Percentiles rank a stretch among this genome's conserved stretches.
phyloP scores from a whole-genome alignment of 2,797 vertebrate species.

The Apogon hyalosoma region DNA sequence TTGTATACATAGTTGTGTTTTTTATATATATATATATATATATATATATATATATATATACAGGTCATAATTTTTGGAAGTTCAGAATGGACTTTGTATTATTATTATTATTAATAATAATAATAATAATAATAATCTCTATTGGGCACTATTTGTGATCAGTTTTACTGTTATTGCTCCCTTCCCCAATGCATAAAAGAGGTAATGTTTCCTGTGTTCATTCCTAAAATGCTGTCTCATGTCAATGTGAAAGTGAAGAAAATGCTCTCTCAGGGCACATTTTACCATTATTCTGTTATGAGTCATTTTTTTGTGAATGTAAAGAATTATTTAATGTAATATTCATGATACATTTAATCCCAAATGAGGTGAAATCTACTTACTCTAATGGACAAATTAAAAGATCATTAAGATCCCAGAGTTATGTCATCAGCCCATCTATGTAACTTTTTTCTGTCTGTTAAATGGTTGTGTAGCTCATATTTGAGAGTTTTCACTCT shows the following conservation, averaged over 20 bases:
- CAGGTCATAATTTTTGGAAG: too few relatives aligned
- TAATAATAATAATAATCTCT: not conserved
- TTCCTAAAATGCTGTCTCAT: not conserved
- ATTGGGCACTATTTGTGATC: too few relatives aligned
- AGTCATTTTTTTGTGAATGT: conserved; percentile 16
- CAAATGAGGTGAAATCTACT: conserved; percentile 12
- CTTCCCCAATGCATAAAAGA: not conserved
- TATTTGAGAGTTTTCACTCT: conserved; percentile 6
- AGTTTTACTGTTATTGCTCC: not conserved
- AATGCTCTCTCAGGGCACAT: not conserved
- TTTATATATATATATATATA: too few relatives aligned
- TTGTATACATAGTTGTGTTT: too few relatives aligned
- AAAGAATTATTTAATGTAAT: conserved; percentile 25
- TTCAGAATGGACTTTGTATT: not conserved
- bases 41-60: too few relatives aligned
- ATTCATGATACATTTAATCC: conserved; percentile 28
- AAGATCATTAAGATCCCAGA: conserved; percentile 27
- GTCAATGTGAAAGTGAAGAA: not conserved
- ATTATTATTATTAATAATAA: conserved; percentile 1
- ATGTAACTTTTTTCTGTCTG: too few relatives aligned
- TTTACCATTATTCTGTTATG: conserved; percentile 6
- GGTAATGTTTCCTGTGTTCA: not conserved
- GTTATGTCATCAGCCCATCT: not conserved
- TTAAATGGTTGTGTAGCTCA: too few relatives aligned
- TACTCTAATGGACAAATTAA: conserved; percentile 22